Conservation (phyloP, 2,113 vertebrate species). For the Catharus fuscescens region DNA sequence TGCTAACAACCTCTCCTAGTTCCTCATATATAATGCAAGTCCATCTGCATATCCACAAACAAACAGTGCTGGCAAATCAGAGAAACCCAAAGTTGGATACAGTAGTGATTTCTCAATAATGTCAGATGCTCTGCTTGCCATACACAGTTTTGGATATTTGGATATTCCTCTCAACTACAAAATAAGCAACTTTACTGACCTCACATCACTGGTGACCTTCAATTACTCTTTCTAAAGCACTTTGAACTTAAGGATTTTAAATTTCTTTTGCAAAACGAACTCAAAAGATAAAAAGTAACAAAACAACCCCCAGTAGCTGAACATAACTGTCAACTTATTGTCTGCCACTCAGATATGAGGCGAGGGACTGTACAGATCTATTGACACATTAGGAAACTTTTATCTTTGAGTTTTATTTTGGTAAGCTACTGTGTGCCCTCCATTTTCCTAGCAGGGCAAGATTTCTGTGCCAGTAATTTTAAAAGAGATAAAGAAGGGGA, state of each 20-base stretch:
- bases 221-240: background rate
- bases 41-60: background rate
- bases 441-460: background rate
- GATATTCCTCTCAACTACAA: background rate
- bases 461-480: background rate
- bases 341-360: background rate
- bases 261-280: background rate
- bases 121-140: background rate
- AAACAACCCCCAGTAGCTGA: background rate
- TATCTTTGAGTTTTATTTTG: background rate
- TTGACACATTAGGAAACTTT: background rate
- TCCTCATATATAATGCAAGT: background rate
- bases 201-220: background rate
- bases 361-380: background rate
- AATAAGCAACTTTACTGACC: background rate
- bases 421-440: background rate
- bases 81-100: background rate
- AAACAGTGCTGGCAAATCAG: background rate
- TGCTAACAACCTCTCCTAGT: background rate
- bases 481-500: background rate
- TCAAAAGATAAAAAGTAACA: background rate
- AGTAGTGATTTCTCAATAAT: background rate
- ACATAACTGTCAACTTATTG: background rate
- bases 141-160: background rate
- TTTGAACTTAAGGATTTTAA: background rate